phyloP scores from a whole-genome alignment of 1,140 invertebrate genomes.

The Dinoponera quadriceps region DNA sequence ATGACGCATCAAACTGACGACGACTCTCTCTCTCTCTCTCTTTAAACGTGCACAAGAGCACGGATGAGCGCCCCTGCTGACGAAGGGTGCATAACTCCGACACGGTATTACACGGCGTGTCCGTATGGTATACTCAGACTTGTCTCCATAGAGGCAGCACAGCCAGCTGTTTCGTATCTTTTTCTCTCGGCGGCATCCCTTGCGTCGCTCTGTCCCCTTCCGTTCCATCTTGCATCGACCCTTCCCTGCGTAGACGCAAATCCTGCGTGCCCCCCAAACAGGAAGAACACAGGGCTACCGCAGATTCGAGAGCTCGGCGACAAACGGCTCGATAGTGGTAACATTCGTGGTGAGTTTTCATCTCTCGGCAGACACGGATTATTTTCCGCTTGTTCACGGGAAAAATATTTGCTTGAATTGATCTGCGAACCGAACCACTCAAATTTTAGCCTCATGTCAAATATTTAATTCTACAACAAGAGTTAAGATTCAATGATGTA shows the following conservation, averaged over 20 bases:
- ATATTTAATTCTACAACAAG: no score
- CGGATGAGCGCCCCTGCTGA: constrained; percentile 74
- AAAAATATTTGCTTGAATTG: no score
- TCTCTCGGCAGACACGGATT: neutral
- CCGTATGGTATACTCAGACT: constrained; percentile 75
- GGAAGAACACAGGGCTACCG: constrained; percentile 31
- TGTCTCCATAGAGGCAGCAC: constrained; percentile 76
- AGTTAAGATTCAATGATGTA: no score
- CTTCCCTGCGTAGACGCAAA: constrained; percentile 57
- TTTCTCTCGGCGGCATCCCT: constrained; percentile 70
- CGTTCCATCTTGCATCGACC: constrained; percentile 68
- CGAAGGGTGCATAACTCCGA: constrained; percentile 74
- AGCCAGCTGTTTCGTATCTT: constrained; percentile 80
- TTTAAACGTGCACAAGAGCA: neutral
- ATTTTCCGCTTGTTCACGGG: no score
- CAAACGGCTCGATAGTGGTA: neutral
- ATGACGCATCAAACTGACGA: neutral
- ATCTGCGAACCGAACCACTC: no score
- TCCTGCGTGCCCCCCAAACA: constrained; percentile 40
- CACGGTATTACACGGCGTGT: constrained; percentile 64
- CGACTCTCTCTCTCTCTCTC: constrained; percentile 7
- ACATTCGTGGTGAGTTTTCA: constrained; percentile 1
- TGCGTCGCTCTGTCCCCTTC: constrained; percentile 71
- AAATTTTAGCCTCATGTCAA: no score
- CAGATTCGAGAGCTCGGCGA: neutral